A percentile compares a stretch with the other conserved stretches of the same genome.
Evolutionary conservation across 2,113 vertebrate genomes (phyloP).

Genomic region (Bubalus kerabau): DNA sequence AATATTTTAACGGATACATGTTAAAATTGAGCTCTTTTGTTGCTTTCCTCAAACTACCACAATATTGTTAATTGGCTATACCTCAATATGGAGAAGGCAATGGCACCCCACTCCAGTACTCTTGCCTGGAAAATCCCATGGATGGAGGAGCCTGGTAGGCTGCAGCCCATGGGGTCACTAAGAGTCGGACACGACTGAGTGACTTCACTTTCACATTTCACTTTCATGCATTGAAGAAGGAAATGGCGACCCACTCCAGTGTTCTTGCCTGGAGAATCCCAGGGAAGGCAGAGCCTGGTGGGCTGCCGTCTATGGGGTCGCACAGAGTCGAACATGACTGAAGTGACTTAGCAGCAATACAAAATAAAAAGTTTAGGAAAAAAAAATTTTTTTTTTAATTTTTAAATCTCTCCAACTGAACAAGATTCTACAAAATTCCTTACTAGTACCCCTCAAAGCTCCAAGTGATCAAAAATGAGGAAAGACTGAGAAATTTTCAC

Average conservation of each 20-base stretch:
- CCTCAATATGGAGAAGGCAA: not conserved
- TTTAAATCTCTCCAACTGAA: not conserved
- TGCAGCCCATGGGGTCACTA: no score
- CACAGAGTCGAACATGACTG: no score
- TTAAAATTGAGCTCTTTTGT: not conserved
- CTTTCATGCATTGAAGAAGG: no score
- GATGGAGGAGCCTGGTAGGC: no score
- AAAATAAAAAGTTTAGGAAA: not conserved
- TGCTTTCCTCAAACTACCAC: not conserved
- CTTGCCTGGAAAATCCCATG: no score
- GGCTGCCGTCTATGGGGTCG: no score
- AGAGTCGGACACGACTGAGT: no score
- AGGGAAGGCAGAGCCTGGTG: rapidly evolving
- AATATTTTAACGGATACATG: not conserved
- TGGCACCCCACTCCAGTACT: no score
- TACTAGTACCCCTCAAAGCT: not conserved
- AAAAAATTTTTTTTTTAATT: not conserved
- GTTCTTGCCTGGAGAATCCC: no score
- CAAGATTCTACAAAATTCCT: not conserved
- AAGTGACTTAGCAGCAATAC: not conserved
- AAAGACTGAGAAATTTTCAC: not conserved
- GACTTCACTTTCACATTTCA: no score
- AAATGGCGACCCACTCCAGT: no score
- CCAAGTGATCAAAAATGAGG: not conserved
- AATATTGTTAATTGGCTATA: not conserved